A percentile compares a stretch with the other conserved stretches of the same genome.
phyloP scores from a whole-genome alignment of 30 jellyfish, hydroid and myxozoan genomes.

The Hydractinia echinata region DNA sequence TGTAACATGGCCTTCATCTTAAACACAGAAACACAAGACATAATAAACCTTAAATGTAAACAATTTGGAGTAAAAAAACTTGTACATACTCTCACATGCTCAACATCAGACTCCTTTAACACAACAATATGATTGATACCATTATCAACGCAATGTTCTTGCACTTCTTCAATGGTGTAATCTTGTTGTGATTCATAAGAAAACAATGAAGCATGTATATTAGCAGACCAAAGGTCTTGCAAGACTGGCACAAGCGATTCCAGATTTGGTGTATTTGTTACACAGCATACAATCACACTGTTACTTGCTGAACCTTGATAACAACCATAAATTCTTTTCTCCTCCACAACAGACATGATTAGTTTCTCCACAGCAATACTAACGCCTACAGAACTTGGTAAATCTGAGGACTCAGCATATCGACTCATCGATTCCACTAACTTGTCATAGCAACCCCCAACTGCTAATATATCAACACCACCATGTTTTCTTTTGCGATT shows the following conservation, averaged over 20 bases:
- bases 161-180: conserved; percentile 61
- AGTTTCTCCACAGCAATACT: conserved; percentile 80
- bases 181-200: conserved; percentile 63
- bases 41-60: too few relatives aligned
- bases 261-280: conserved; percentile 13
- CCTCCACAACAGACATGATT: conserved; percentile 32
- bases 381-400: conserved; percentile 79
- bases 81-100: conserved; percentile 42
- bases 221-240: conserved; percentile 71
- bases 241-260: conserved; percentile 43
- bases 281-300: conserved; percentile 47
- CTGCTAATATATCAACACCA: conserved; percentile 76
- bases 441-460: conserved; percentile 79
- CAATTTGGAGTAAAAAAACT: too few relatives aligned
- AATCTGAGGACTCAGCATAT: conserved; percentile 39
- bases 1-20: too few relatives aligned
- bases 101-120: conserved; percentile 62
- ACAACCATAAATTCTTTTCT: conserved; percentile 15
- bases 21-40: too few relatives aligned
- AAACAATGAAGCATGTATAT: conserved; percentile 61
- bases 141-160: conserved; percentile 64
- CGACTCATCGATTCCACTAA: conserved; percentile 45
- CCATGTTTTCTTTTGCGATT: conserved; percentile 62
- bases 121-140: conserved; percentile 68
- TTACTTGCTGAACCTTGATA: conserved; percentile 38